These are phyloP conservation scores for Ctenochaetus hawaiiensis DNA, from an alignment of 2,797 vertebrate species.

Conservation along the genomic window DNA sequence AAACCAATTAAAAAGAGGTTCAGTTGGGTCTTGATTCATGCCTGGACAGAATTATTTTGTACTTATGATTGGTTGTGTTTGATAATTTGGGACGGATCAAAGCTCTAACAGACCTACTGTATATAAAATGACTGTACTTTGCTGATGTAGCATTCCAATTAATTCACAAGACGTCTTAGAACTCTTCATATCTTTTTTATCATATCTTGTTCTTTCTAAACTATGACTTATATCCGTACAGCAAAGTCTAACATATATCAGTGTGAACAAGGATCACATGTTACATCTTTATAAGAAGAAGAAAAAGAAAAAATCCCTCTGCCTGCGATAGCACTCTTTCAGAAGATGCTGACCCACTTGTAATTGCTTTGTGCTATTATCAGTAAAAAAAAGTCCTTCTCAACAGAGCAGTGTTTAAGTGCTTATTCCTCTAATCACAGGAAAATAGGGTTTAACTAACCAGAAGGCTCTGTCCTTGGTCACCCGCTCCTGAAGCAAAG, in stretches of 20 bases:
- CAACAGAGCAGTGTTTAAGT: not conserved
- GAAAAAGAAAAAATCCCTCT: not conserved
- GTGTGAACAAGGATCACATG: not conserved
- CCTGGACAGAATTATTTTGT: too few species aligned
- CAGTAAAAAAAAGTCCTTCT: not conserved
- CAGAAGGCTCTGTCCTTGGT: constrained; percentile 95
- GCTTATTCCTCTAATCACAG: not conserved
- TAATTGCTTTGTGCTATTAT: not conserved
- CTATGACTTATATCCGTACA: not conserved
- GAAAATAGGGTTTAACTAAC: constrained; percentile 76
- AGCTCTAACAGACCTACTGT: too few species aligned
- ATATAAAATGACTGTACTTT: not conserved
- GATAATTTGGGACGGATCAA: too few species aligned
- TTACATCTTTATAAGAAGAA: not conserved
- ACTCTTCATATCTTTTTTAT: not conserved
- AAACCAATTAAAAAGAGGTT: too few species aligned
- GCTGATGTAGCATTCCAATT: not conserved
- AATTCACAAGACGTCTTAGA: not conserved
- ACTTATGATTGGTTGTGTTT: too few species aligned
- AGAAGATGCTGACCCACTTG: too few species aligned
- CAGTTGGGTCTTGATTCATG: too few species aligned
- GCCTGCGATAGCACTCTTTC: not conserved
- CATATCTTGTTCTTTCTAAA: not conserved
- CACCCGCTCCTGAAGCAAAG: constrained; percentile 91
- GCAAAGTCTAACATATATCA: not conserved